Evolutionary conservation across 2,797 vertebrate species (phyloP), one percentile per base, ranked within the genome.

Genomic region (Brachyrhaphis roseni): DNA sequence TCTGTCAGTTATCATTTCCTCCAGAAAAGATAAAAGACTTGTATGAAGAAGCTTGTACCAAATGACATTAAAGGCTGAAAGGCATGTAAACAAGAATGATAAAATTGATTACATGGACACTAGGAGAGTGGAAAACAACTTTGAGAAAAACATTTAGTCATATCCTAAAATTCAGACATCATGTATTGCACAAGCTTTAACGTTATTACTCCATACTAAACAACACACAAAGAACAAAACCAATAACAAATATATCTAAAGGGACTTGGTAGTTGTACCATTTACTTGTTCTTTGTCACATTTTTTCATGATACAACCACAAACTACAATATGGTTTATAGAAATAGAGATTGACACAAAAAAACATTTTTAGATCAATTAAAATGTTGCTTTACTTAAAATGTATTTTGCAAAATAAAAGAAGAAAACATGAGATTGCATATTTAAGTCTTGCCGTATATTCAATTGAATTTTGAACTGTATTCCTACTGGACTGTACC

Each of bases 1-100:
- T 79, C 77, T 41, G 57, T 82, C 76, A 49, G 74, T 85, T 86
- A 83, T 84, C 75, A 77, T 77, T 43, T 80, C 64, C 70, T 64
- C 26, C 28, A 76, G 59, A 74, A n/a, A 51, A 47, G 39, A 84
- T 39, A 26, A 26, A 10, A 43, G 46, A 82, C 59, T 51, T 62
- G 74, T 64, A 34, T 34, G 18, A 75, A 75, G 75, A 72, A 72
- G 70, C 26, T 72, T 51, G 4, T 31, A 75, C 53, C 18, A 31
- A 46, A 15, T 76, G 49, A 28, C 72, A 51, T 74, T 31, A 57
- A 8, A 72, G 18, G 1, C 26, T 66, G 39, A 47, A 5, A 12
- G 57, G 34, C 49, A 74, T 5, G 39, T 64, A 34, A 81, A 31
- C 34, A 79, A 34, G 47, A 70, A 13, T 31, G 2, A 51, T 51